Base-by-base conservation (phyloP, 2,113 vertebrate species). In the Leptobrachium leishanense region DNA sequence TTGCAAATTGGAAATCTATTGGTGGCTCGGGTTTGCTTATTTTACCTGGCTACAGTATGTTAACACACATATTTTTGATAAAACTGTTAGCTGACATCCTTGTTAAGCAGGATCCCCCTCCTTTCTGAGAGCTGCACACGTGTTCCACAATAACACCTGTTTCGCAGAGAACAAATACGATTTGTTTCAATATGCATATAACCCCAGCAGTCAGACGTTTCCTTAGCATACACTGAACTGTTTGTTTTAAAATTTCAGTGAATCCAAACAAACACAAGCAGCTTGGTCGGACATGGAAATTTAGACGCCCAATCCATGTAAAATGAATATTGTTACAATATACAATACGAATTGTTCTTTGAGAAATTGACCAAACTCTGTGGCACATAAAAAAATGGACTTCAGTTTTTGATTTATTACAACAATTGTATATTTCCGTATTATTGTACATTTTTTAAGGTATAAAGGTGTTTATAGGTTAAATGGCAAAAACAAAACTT, bases 51-150 rank as follows among this genome's bases (percentile, higher is more conserved):
- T 81, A 83, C 82, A 80, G 81, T 85, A 84, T 88, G 82, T 77
- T 81, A 66, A 83, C 84, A 86, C 85, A 87, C 85, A 87, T 84
- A 84, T 87, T 85, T 75, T 85, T 86, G 59, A 57, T 68, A 84
- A 87, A 75, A 46, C 64, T 39, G 77, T 84, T 83, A 78, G 80
- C 82, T 88, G 84, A 87, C 87, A 89, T 89, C 87, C 90, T 93
- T 92, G 88, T 94, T 90, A 85, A 89, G 91, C 91, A 93, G 91
- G 90, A 92, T 83, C 82, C 83, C 83, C 83, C 84, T 82, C 84
- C 46, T 31, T 31, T 82, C 84, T 83, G 68, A 82, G 75, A 85
- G 80, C 83, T 88, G 85, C 0, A 2, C 90, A 91, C 88, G 89
- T 91, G 89, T 89, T 88, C 87, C 85, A 87, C 90, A 87, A 81